Percentiles rank a stretch among this genome's conserved stretches.
phyloP scores from a whole-genome alignment of 2,888 invertebrate genomes.

The Drosophila mayaguana region DNA sequence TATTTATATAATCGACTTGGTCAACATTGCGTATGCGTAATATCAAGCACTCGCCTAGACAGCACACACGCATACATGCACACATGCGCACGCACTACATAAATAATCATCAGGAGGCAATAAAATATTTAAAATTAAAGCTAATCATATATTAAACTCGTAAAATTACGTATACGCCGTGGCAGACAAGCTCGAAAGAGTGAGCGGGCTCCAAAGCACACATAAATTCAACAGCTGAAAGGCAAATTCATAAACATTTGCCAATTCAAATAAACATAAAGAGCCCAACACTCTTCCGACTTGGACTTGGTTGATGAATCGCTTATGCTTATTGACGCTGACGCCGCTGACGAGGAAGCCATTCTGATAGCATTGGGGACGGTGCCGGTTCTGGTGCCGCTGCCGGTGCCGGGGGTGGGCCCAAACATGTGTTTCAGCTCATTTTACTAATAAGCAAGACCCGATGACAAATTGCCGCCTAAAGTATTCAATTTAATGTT shows the following conservation, averaged over 20 bases:
- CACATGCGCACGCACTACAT: conserved; percentile 18
- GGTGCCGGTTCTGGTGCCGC: too few species aligned
- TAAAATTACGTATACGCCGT: conserved; percentile 55
- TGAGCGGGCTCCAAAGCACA: not conserved
- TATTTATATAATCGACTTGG: conserved; percentile 52
- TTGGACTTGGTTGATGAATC: conserved; percentile 55
- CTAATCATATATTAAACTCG: conserved; percentile 35
- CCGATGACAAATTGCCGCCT: conserved; percentile 72
- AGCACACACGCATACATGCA: not conserved
- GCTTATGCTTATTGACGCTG: conserved; percentile 60
- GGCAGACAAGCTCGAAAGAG: conserved; percentile 18
- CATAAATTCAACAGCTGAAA: conserved; percentile 38
- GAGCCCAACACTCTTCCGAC: conserved; percentile 10
- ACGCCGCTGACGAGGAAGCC: conserved; percentile 27
- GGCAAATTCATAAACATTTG: conserved; percentile 39
- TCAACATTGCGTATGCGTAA: conserved; percentile 49
- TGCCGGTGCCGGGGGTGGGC: not conserved
- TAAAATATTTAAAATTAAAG: conserved; percentile 45
- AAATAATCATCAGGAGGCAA: conserved; percentile 36
- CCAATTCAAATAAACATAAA: conserved; percentile 23
- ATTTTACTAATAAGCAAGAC: conserved; percentile 75
- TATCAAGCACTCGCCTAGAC: conserved; percentile 33
- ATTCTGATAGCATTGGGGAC: not conserved
- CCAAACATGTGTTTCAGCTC: conserved; percentile 75
- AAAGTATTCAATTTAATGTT: conserved; percentile 60